Base-by-base conservation (phyloP, 2,888 invertebrate genomes). In the Plagodis pulveraria region DNA sequence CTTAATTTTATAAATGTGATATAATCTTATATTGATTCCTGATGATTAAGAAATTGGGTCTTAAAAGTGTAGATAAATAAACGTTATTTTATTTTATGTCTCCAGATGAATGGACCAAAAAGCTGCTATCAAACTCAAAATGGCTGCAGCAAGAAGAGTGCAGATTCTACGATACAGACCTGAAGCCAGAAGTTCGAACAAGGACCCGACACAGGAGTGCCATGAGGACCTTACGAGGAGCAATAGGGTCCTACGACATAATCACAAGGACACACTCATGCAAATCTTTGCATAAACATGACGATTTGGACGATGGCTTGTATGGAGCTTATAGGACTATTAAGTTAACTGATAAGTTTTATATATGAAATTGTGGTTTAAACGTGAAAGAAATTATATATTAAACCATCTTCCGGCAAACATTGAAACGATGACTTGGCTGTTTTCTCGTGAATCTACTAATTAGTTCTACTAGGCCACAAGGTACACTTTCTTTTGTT, bases 81-180 rank as follows among this genome's bases (percentile, higher is more conserved):
- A 12, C 36, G 38, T 38, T 22, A 5, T 22, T 12, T 38, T 22
- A 5, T 22, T 12, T 36, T 42, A 35, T 54, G 56, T 42, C 71
- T 69, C 52, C 86, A 92, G 96, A 95, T 46, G 91, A 94, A 77
- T 96, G 96, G 96, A 93, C 95, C 63, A 94, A 96, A 71, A 96
- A 95, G 71, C 81, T 96, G 6, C 93, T 95, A 50, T 94, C 83
- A 38, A 95, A 95, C 74, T 93, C 94, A 34, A 94, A 95, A 55
- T 96, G 96, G 96, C 95, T 96, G 69, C 92, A 94, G 74, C 91
- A 91, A 34, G 96, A 96, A 77, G 96, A 96, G 46, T 74, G 84
- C 5, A 84, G 78, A 54, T 91, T 81, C 69, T 91, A 89, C 73
- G 82, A 87, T 35, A 91, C 91, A n/a, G 89, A 88, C 51, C 65